Percentiles rank a stretch among this genome's conserved stretches.
Conservation (phyloP, 2,888 invertebrate genomes). For the Merodon equestris region DNA sequence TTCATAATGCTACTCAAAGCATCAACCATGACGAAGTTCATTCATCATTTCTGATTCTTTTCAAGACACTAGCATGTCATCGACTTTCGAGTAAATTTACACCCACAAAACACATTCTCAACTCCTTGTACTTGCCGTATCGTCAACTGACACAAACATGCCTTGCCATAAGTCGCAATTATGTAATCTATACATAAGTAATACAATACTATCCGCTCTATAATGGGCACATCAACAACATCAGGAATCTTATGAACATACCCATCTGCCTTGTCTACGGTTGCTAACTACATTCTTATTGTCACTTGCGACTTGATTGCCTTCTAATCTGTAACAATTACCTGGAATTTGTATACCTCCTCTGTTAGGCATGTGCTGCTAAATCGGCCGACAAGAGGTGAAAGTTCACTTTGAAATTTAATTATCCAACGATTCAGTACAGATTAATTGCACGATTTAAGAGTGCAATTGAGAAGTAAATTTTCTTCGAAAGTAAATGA, state of each 20-base stretch:
- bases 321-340: conserved; percentile 18
- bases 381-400: background rate
- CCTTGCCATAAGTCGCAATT: conserved; percentile 21
- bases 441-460: conserved; percentile 40
- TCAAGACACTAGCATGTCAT: conserved; percentile 39
- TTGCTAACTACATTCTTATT: conserved; percentile 26
- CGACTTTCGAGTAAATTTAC: conserved; percentile 58
- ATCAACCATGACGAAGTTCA: conserved; percentile 40
- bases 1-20: conserved; percentile 21
- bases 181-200: conserved; percentile 36
- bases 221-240: conserved; percentile 27
- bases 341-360: conserved; percentile 8
- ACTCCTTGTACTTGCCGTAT: conserved; percentile 19
- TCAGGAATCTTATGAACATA: background rate
- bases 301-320: conserved; percentile 25
- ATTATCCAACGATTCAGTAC: conserved; percentile 26
- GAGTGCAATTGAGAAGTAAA: conserved; percentile 3
- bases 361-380: background rate
- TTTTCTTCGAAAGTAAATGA: background rate
- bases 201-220: conserved; percentile 50
- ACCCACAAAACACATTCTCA: conserved; percentile 38
- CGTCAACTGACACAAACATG: conserved; percentile 20
- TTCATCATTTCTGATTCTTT: conserved; percentile 47
- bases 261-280: conserved; percentile 10
- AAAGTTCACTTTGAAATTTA: conserved; percentile 28